phyloP scores from a whole-genome alignment of 2,888 invertebrate species.

The Coleophora deauratella region DNA sequence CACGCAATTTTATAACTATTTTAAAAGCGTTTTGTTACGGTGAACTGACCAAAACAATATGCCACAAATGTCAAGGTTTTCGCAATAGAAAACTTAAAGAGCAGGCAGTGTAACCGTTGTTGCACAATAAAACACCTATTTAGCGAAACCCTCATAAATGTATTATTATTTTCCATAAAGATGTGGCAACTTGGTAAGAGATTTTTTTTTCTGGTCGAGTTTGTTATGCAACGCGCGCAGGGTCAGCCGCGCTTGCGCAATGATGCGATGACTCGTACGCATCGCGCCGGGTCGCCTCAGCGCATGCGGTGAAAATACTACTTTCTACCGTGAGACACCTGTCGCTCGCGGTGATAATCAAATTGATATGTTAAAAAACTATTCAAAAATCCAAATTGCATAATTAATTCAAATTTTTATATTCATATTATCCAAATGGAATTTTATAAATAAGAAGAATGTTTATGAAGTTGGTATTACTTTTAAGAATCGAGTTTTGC shows the following conservation, averaged over 20 bases:
- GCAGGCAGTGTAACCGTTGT: slow-evolving; percentile 31
- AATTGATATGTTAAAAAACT: slow-evolving; percentile 24
- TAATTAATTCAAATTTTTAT: no score
- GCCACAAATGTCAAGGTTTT: slow-evolving; percentile 53
- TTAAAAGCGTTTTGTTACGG: no score
- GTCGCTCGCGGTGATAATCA: slow-evolving; percentile 31
- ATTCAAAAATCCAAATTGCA: no score
- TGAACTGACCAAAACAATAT: no score
- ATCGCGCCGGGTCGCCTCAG: no score
- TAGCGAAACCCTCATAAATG: slow-evolving; percentile 44
- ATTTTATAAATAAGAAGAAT: no score
- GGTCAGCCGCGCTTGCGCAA: slow-evolving; percentile 50
- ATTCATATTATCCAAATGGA: no score
- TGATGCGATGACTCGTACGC: no score
- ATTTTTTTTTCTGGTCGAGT: slow-evolving; percentile 31
- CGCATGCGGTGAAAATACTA: slow-evolving; percentile 44
- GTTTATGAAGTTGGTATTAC: no score
- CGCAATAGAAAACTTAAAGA: slow-evolving; percentile 42
- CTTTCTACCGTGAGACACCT: slow-evolving; percentile 58
- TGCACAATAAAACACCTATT: slow-evolving; percentile 48
- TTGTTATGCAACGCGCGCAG: slow-evolving; percentile 57
- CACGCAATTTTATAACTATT: no score
- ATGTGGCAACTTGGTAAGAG: slow-evolving; percentile 46
- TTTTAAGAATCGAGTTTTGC: no score
- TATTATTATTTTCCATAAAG: slow-evolving; percentile 49